Base-by-base conservation (phyloP, 2,888 invertebrate genomes). In the Crocallis elinguaria region DNA sequence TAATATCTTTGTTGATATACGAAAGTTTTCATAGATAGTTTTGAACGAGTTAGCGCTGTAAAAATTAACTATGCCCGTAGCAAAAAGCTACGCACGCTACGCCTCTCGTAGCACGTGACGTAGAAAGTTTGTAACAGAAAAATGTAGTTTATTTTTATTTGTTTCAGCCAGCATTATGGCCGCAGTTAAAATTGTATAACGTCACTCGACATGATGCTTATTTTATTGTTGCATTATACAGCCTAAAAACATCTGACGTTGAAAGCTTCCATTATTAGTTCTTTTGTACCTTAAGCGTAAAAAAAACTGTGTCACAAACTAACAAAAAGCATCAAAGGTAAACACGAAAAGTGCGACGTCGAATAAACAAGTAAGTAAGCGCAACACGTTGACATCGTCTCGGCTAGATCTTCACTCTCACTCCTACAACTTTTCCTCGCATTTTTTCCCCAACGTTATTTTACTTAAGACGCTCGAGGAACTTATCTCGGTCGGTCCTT, bases 401-500 rank as follows among this genome's bases (percentile, higher is more conserved):
- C 49, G 62, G 67, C 66, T 64, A 69, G 72, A 70, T 73, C 79
- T 88, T 88, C 89, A 89, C 89, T 89, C 81, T 88, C 88, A 78
- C 86, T 85, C 68, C 69, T 29, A 48, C 44, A 64, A 86, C 86
- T 75, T 85, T 87, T 82, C 79, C 77, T 73, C 68, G 81, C 84
- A 80, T 86, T 89, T 89, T 88, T 89, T 88, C 83, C 73, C 73
- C 82, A 71, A 76, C 88, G 86, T 88, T 89, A 89, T 91, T 90
- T 91, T 89, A 91, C 90, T 89, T 88, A 90, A 89, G 89, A 86
- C 86, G 80, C 75, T 70, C 77, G 86, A 80, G 81, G 82, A 91
- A 89, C 87, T 89, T 90, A 89, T 88, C 90, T 89, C 86, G 87
- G 86, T 79, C 87, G 87, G 90, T 90, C 88, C 89, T 90, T 90